A percentile compares a stretch with the other conserved stretches of the same genome.
phyloP scores from a whole-genome alignment of 1,140 invertebrate species.

The Orius insidiosus region DNA sequence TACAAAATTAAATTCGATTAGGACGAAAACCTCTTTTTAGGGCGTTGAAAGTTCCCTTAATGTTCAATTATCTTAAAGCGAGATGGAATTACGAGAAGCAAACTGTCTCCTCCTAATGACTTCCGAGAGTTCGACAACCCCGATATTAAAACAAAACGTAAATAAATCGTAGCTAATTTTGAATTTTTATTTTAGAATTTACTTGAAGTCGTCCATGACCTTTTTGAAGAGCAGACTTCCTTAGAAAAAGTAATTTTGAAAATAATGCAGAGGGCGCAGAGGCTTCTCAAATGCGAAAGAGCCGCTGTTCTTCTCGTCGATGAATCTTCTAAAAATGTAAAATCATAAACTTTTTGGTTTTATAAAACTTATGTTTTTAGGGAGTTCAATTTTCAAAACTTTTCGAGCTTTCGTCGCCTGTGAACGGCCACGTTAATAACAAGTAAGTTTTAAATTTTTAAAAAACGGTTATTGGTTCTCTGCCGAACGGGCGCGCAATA shows the following conservation, averaged over 20 bases:
- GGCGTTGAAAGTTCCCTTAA: no score
- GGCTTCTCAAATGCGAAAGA: slow-evolving; percentile 30
- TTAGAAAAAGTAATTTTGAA: slow-evolving; percentile 31
- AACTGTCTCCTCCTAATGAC: no score
- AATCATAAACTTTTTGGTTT: slow-evolving; percentile 1
- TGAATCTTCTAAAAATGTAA: slow-evolving; percentile 22
- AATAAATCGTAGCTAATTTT: no score
- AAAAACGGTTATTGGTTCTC: no score
- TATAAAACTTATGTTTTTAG: slow-evolving; percentile 17
- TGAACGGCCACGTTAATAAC: slow-evolving; percentile 17
- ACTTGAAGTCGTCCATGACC: slow-evolving; percentile 32
- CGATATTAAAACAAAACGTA: no score
- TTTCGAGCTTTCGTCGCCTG: slow-evolving; percentile 25
- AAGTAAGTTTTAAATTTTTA: no score
- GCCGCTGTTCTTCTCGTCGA: slow-evolving; percentile 30
- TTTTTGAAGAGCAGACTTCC: slow-evolving; percentile 34
- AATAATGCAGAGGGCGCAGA: slow-evolving; percentile 32
- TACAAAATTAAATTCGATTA: no score
- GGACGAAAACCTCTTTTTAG: no score
- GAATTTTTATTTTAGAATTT: slow-evolving; percentile 28
- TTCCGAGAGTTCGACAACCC: no score
- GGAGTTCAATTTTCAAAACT: slow-evolving; percentile 25
- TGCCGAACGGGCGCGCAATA: no score
- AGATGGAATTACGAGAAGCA: no score
- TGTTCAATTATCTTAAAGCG: no score